Percentiles rank a stretch among this genome's conserved stretches.
Conservation (phyloP, 1,140 invertebrate species). For the Anthonomus grandis region DNA sequence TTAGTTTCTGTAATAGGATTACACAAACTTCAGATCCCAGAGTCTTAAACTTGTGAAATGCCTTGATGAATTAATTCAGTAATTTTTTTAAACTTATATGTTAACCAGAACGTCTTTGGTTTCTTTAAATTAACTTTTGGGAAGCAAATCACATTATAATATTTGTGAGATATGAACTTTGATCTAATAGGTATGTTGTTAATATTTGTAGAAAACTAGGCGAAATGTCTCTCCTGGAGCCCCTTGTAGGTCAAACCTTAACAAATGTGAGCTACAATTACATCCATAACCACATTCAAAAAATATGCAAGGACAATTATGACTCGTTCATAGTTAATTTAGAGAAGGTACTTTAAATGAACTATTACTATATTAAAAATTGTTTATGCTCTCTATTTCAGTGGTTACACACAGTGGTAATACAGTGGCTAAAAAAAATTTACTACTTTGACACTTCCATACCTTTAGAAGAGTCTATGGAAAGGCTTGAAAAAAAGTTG, state of each 20-base stretch:
- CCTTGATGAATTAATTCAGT: no score
- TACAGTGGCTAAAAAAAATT: constrained; percentile 78
- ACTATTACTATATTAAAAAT: constrained; percentile 9
- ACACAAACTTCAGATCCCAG: no score
- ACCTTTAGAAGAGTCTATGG: constrained; percentile 56
- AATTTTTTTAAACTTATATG: no score
- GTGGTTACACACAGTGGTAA: constrained; percentile 80
- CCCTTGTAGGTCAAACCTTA: constrained; percentile 28
- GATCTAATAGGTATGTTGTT: no score
- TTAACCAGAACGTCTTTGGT: no score
- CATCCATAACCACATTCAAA: constrained; percentile 30
- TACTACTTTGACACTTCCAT: constrained; percentile 63
- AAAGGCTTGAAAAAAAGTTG: constrained; percentile 75
- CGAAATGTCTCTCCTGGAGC: constrained; percentile 30
- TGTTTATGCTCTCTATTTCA: constrained; percentile 42
- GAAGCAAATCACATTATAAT: no score
- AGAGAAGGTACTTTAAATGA: constrained; percentile 31
- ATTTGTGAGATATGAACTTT: no score
- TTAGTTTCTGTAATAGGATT: no score
- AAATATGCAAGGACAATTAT: constrained; percentile 33
- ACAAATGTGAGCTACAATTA: constrained; percentile 28
- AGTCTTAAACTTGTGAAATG: no score
- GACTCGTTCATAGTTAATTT: constrained; percentile 27
- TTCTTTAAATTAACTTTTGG: no score
- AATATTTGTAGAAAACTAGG: constrained; percentile 33